Percentiles rank a stretch among this genome's conserved stretches.
phyloP scores from a whole-genome alignment of 2,113 vertebrate genomes.

The Paraplagusia blochii region DNA sequence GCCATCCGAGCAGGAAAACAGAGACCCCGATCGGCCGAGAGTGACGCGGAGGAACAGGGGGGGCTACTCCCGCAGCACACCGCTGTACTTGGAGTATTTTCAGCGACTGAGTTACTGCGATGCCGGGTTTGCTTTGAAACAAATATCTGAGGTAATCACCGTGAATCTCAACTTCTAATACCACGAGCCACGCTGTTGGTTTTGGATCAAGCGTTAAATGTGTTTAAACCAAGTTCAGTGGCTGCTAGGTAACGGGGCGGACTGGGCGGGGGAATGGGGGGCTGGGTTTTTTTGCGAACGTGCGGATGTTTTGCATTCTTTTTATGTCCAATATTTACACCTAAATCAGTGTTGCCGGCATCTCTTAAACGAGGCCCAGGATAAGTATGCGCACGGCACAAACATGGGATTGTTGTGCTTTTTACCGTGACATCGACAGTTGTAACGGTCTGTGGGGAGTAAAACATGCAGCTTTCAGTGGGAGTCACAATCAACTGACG shows the following conservation, averaged over 20 bases:
- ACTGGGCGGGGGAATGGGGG: conserved; percentile 41
- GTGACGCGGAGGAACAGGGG: conserved; percentile 82
- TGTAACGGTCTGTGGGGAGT: conserved; percentile 20
- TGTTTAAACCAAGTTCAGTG: conserved; percentile 54
- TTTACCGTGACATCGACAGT: conserved; percentile 11
- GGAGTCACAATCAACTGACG: neutral
- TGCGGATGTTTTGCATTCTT: neutral
- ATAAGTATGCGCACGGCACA: conserved; percentile 6
- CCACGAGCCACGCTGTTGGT: conserved; percentile 13
- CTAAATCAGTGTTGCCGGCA: conserved; percentile 13
- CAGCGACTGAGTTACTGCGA: conserved; percentile 97
- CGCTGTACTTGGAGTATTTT: conserved; percentile 89
- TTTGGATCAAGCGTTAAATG: conserved; percentile 29
- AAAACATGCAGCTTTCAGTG: conserved; percentile 34
- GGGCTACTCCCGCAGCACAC: conserved; percentile 68
- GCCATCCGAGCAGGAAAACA: conserved; percentile 82
- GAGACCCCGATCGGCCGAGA: conserved; percentile 83
- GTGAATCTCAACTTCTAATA: conserved; percentile 38
- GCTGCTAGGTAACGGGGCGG: conserved; percentile 72
- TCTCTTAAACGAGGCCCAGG: conserved; percentile 5
- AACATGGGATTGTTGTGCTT: neutral
- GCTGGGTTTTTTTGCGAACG: conserved; percentile 38
- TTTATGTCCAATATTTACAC: neutral
- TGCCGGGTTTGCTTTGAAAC: conserved; percentile 92
- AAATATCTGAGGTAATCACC: conserved; percentile 89